Conservation (phyloP, 2,888 invertebrate species). For the Hirtodrosophila cameraria region DNA sequence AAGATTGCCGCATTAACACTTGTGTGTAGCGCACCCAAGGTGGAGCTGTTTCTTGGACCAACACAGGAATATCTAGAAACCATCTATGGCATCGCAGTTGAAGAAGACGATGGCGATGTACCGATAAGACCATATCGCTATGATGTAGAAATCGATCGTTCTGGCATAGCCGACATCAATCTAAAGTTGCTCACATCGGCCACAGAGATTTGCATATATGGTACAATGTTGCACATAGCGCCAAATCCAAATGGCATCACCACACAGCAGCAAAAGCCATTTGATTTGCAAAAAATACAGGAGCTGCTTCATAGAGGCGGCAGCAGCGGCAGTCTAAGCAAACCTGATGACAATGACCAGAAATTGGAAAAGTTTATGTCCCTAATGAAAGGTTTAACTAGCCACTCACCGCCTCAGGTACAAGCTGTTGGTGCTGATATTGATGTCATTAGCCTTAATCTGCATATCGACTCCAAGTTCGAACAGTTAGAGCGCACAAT, state of each 20-base stretch:
- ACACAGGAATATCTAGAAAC: constrained; percentile 81
- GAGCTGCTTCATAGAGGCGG: constrained; percentile 65
- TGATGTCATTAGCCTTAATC: constrained; percentile 41
- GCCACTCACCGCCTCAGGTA: constrained; percentile 12
- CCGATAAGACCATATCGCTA: constrained; percentile 73
- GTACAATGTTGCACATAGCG: constrained; percentile 74
- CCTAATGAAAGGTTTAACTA: constrained; percentile 39
- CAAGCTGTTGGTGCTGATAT: neutral
- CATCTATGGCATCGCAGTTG: constrained; percentile 68
- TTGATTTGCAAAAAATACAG: constrained; percentile 80
- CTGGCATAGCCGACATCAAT: constrained; percentile 76
- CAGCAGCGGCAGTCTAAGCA: constrained; percentile 27
- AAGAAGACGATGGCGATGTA: constrained; percentile 64
- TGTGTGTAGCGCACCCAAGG: constrained; percentile 77
- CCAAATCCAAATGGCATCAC: constrained; percentile 81
- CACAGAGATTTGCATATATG: constrained; percentile 81
- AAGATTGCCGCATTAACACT: constrained; percentile 79
- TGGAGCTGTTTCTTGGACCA: constrained; percentile 79
- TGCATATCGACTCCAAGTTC: constrained; percentile 72
- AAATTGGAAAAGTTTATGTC: constrained; percentile 78
- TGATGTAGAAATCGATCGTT: constrained; percentile 80
- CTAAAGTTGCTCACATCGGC: constrained; percentile 72
- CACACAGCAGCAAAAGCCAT: constrained; percentile 61
- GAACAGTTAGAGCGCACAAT: constrained; percentile 67
- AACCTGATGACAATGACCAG: constrained; percentile 60